Evolutionary conservation across 2,888 invertebrate genomes (phyloP), one percentile per base, ranked within the genome.

Genomic region (Carterocephalus palaemon): DNA sequence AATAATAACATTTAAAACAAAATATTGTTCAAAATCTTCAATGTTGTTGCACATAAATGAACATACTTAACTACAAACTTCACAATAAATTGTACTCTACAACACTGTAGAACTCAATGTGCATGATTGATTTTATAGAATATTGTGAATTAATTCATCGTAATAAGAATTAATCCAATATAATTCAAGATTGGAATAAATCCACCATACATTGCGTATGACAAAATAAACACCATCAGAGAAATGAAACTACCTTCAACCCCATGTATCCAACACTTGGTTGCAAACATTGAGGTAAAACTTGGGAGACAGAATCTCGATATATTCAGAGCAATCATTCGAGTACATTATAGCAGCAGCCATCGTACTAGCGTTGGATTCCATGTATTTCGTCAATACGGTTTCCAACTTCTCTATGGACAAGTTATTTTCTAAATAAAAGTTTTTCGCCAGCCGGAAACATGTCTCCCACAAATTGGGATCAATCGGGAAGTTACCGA

Each of bases 371-470:
- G 81, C 76, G 40, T 86, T 70, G 0, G 80, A 75, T 47, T 88
- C 80, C 79, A 90, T 88, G 43, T 89, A 88, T 48, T 90, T 88
- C 8, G 86, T 65, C 40, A 91, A 72, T 2, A 90, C 79, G 2
- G 68, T 70, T 64, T 91, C 91, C 48, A 91, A 69, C 39, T 82
- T 84, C 5, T 77, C 68, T 46, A 90, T 77, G 8, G 66, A 67
- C 48, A 86, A 59, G 49, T 75, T 57, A 50, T 86, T 83, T 4
- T 79, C 72, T 22, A 85, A 50, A 52, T 71, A 86, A 55, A 75
- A 86, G 54, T 83, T 68, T 51, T 81, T 85, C 0, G 84, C 68
- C 0, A 71, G 53, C 13, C 79, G 65, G 59, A 86, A 82, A 50
- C 83, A 86, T 2, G 64, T 64, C 47, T 85, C 84, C 86, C 86